Base-by-base conservation (phyloP, 2,113 vertebrate genomes). In the Ariopsis seemanni region DNA sequence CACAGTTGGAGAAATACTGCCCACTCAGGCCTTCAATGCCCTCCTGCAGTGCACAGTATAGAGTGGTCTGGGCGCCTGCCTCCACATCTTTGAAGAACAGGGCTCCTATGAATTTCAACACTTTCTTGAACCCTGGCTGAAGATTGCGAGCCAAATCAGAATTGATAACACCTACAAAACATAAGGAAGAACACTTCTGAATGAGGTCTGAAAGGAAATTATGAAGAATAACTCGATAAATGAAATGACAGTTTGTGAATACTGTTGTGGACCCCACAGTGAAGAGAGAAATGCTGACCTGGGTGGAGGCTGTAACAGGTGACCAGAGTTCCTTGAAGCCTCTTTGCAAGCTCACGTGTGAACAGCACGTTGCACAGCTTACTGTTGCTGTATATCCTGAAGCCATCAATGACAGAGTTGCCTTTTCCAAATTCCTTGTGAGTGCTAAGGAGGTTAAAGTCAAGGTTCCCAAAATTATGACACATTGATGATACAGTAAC, bases 41-140 rank as follows among this genome's bases (percentile, higher is more conserved):
- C 48, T 94, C 90, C 86, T 92, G 93, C 0, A 95, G 90, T 67
- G 96, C 95, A 0, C 97, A 97, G 92, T 95, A 91, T 89, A 97
- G 90, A 12, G 94, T 92, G 0, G 94, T 95, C 92, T 92, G 95
- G 0, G 96, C 95, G 0, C 96, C 96, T 0, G 93, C 91, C 5
- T 90, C 88, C 0, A 95, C 86, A 0, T 93, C 89, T 85, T 89
- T 91, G 74, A 95, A 95, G 88, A 96, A 93, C 12, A 97, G 86
- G 91, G 93, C 91, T 62, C 84, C 86, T n/a, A 97, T 17, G 0
- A 94, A 94, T 22, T 91, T 12, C 12, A 95, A 3, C 0, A 96
- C 4, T 0, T 90, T 89, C 90, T 86, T 87, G 12, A 94, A 18
- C 93, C 94, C 93, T 34, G 69, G 30, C 0, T 93, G 93, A 0